Conservation (phyloP, 2,113 vertebrate genomes). For the western clawed frog (Xenopus tropicalis) region DNA sequence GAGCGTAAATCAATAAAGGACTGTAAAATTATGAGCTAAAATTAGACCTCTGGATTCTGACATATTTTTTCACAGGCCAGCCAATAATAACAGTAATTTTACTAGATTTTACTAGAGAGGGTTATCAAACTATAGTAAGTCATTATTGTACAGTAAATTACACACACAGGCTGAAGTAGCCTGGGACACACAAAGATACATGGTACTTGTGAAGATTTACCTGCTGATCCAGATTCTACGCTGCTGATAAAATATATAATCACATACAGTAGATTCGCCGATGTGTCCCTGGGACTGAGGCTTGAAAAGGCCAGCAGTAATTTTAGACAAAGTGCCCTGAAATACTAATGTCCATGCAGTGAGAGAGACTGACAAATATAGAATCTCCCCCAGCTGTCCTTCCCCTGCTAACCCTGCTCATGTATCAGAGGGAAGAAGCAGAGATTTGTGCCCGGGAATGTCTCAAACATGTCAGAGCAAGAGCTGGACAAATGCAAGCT, state of each 20-base stretch:
- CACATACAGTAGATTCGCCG: slow-evolving; percentile 34
- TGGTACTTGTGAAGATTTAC: slow-evolving; percentile 38
- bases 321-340: slow-evolving; percentile 53
- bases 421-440: slow-evolving; percentile 57
- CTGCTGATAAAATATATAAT: slow-evolving; percentile 48
- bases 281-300: slow-evolving; percentile 46
- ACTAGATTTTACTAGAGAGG: no score
- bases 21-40: no score
- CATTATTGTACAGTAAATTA: no score
- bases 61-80: no score
- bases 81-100: no score
- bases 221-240: slow-evolving; percentile 41
- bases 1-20: no score
- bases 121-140: no score
- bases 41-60: no score
- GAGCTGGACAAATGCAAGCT: neutral
- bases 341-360: slow-evolving; percentile 56
- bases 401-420: slow-evolving; percentile 29
- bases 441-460: slow-evolving; percentile 9
- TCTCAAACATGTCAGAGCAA: neutral
- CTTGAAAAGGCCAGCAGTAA: slow-evolving; percentile 51
- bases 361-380: slow-evolving; percentile 76
- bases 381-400: slow-evolving; percentile 52
- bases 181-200: neutral
- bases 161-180: no score